Conservation (phyloP, 1,140 invertebrate species). For the Ceratosolen solmsi region DNA sequence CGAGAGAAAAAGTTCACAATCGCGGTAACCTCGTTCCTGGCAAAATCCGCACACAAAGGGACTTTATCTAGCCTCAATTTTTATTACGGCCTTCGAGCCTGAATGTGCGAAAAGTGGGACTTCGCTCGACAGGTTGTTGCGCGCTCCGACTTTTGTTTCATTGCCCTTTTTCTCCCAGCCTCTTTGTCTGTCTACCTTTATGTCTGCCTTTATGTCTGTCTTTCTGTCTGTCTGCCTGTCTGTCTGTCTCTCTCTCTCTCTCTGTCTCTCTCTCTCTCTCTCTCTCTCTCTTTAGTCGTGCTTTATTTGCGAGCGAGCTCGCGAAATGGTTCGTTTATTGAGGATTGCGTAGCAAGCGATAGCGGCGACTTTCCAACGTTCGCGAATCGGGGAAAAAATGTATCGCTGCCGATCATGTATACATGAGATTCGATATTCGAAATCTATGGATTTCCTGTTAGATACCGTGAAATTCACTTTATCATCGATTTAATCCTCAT, state of each 20-base stretch:
- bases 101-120: not conserved
- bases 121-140: not conserved
- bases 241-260: no score
- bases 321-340: not conserved
- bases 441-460: constrained; percentile 26
- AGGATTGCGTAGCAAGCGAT: not conserved
- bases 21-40: constrained; percentile 22
- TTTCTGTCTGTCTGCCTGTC: not conserved
- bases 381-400: not conserved
- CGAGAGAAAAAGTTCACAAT: constrained; percentile 23
- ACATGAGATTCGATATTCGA: not conserved
- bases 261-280: no score
- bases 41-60: constrained; percentile 24
- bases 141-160: not conserved
- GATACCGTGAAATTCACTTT: constrained; percentile 19
- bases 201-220: constrained; percentile 1
- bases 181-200: not conserved
- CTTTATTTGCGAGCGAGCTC: no score
- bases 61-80: constrained; percentile 48
- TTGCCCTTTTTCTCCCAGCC: not conserved
- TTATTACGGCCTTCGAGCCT: constrained; percentile 36
- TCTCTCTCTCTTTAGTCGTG: no score
- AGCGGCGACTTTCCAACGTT: constrained; percentile 8
- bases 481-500: constrained; percentile 27
- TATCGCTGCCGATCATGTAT: not conserved